Evolutionary conservation across 1,140 invertebrate genomes (phyloP), one percentile per base, ranked within the genome.

Genomic region (Calephelis nemesis): DNA sequence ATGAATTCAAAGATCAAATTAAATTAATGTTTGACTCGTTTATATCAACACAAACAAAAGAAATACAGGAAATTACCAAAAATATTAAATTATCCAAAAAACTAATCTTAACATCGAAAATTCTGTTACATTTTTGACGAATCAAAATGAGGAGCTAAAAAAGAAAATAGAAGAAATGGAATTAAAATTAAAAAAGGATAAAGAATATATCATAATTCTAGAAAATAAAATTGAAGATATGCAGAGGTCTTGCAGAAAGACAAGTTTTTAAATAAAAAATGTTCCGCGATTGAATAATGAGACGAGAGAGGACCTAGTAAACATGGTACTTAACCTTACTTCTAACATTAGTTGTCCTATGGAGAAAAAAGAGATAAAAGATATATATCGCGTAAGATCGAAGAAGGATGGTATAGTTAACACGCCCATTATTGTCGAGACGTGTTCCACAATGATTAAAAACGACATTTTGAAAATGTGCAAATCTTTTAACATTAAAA

Each of bases 151-250:
- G 12, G 48, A 65, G 7, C 40, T 64, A n/a, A 65, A 52, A 10
- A 50, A 65, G 13, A 65, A 65, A 30, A 52, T 49, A n/a, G 15
- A 65, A 50, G 50, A 52, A 5, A 19, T 65, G 47, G 63, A 65
- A 52, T 39, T 49, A 1, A 19, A 50, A 39, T 12, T 30, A 1
- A 39, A 8, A 11, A 50, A 50, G n/a, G 49, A 65, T 11, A 19
- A 39, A 3, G 63, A 65, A 39, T 52, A 65, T 5, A 65, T 64
- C 9, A 30, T 19, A 48, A 48, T 65, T 0, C 40, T 65, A 42
- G 48, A 65, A 7, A 30, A 50, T 19, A 65, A 50, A 48, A 5
- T 50, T 52, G 63, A 52, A n/a, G 48, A 50, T 49, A n/a, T 52
- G 12, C 48, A 65, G 12, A 30, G 63, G 30, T 49, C 30, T 5